A percentile compares a stretch with the other conserved stretches of the same genome.
phyloP scores from a whole-genome alignment of 2,797 vertebrate genomes.

The Stomatorhinus walkeri region DNA sequence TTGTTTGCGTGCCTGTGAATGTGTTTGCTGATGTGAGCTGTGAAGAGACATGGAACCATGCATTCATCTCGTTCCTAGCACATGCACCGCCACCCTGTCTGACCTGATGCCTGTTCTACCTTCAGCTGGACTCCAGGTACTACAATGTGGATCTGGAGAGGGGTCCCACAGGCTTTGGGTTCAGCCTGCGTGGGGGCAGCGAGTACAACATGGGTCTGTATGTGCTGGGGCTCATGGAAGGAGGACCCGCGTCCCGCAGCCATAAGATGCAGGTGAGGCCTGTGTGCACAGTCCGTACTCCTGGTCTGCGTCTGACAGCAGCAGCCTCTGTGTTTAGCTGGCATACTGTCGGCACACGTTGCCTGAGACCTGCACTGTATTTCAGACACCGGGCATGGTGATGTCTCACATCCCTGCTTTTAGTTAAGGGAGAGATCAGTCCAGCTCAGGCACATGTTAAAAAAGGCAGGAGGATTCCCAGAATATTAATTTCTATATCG shows the following conservation, averaged over 20 bases:
- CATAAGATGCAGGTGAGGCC: conserved; percentile 63
- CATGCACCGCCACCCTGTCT: background rate
- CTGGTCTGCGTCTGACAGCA: background rate
- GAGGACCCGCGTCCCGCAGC: conserved; percentile 67
- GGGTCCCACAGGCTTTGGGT: conserved; percentile 67
- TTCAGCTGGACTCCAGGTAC: conserved; percentile 44
- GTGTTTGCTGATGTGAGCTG: background rate
- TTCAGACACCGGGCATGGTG: background rate
- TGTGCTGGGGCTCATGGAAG: conserved; percentile 68
- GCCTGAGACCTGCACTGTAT: background rate
- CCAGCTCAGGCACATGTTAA: background rate
- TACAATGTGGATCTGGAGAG: conserved; percentile 69
- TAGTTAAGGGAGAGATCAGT: background rate
- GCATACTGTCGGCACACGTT: background rate
- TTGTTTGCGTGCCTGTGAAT: background rate
- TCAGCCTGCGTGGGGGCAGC: conserved; percentile 69
- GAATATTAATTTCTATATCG: background rate
- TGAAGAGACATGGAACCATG: too few species aligned
- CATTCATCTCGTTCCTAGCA: background rate
- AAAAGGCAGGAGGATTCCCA: background rate
- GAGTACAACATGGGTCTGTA: conserved; percentile 70
- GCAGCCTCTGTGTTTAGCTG: background rate
- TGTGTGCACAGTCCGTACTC: background rate
- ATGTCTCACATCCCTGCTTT: background rate
- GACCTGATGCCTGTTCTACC: background rate